A percentile compares a stretch with the other conserved stretches of the same genome.
Evolutionary conservation across 2,888 invertebrate species (phyloP).

Genomic region (Nineta flava): DNA sequence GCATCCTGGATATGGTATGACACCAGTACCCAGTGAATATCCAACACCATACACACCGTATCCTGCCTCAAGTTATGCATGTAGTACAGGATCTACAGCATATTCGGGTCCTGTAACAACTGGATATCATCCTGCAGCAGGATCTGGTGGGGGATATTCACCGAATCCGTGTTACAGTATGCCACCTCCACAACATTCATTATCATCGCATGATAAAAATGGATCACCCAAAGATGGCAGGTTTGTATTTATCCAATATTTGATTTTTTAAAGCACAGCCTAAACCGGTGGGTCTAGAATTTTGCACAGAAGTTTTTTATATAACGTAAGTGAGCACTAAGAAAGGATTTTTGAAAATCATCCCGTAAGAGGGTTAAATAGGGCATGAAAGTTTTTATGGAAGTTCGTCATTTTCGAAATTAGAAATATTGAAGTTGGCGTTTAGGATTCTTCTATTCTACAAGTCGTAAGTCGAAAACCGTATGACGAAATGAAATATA

Average conservation of each 20-base stretch:
- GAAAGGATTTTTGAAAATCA: too few relatives aligned
- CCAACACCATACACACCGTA: constrained; percentile 57
- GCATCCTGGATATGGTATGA: constrained; percentile 69
- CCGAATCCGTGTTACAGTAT: constrained; percentile 70
- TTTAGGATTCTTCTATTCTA: too few relatives aligned
- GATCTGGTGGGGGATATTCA: constrained; percentile 42
- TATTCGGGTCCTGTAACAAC: constrained; percentile 36
- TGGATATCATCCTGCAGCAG: constrained; percentile 49
- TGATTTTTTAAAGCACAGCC: too few relatives aligned
- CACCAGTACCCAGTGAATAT: constrained; percentile 62
- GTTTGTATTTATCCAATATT: constrained; percentile 29
- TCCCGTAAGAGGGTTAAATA: too few relatives aligned
- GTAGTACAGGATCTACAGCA: constrained; percentile 26
- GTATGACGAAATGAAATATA: too few relatives aligned
- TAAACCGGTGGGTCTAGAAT: too few relatives aligned
- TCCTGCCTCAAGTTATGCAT: constrained; percentile 43
- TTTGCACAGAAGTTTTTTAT: too few relatives aligned
- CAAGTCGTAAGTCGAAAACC: too few relatives aligned
- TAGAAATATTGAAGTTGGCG: too few relatives aligned
- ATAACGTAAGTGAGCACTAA: too few relatives aligned
- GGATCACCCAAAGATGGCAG: constrained; percentile 45
- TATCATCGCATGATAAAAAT: constrained; percentile 54
- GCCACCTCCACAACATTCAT: constrained; percentile 65
- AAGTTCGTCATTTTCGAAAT: too few relatives aligned
- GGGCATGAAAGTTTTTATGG: too few relatives aligned